Evolutionary conservation across 2,113 vertebrate species (phyloP).

Genomic region (Cebus imitator): DNA sequence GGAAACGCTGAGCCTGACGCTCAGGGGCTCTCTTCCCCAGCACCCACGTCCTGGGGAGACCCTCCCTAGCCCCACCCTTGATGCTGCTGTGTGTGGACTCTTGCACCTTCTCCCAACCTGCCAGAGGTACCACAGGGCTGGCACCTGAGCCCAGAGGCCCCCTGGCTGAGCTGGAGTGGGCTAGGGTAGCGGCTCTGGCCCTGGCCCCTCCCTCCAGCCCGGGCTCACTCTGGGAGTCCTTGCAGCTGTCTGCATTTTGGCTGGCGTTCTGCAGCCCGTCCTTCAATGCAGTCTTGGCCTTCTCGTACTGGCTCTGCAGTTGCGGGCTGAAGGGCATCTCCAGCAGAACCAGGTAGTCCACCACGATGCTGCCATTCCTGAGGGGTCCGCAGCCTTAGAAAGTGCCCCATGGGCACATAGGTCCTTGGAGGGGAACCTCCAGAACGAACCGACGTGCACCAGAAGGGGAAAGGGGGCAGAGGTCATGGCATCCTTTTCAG

Average conservation of each 20-base stretch:
- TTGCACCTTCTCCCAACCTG: background rate
- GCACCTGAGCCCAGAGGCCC: background rate
- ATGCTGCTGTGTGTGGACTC: background rate
- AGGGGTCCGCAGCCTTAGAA: background rate
- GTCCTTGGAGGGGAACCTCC: background rate
- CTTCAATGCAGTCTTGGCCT: fast-evolving
- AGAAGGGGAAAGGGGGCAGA: background rate
- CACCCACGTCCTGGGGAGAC: background rate
- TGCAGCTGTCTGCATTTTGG: fast-evolving
- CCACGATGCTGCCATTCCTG: slow-evolving; percentile 64
- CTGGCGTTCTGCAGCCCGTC: fast-evolving
- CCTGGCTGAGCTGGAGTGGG: background rate
- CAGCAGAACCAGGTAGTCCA: slow-evolving; percentile 58
- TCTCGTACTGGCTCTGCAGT: background rate
- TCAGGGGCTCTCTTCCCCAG: background rate
- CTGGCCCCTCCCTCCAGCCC: background rate
- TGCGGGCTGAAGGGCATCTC: background rate
- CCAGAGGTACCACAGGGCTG: background rate
- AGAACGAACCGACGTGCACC: background rate
- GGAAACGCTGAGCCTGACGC: background rate
- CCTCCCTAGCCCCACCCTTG: slow-evolving; percentile 2
- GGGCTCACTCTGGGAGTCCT: background rate
- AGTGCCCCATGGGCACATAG: background rate
- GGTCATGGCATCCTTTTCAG: background rate
- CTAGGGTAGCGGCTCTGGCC: background rate